Evolutionary conservation across 1,140 invertebrate genomes (phyloP), one percentile per base, ranked within the genome.

Genomic region (Pogonognathellus flavescens): DNA sequence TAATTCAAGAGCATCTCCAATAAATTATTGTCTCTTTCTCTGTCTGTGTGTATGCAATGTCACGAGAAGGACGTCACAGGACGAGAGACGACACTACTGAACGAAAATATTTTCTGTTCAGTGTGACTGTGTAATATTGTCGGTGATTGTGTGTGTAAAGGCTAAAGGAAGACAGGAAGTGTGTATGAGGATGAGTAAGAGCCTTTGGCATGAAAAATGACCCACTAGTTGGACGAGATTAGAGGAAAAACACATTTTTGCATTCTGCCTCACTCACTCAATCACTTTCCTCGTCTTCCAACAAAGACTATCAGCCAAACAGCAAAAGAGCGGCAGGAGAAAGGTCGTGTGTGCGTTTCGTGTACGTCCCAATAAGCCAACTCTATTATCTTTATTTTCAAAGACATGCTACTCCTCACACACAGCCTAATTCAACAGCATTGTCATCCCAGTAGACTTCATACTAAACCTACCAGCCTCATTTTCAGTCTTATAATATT

Each of bases 191-290:
- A 59, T 18, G 55, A 22, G 18, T 41, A 50, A n/a, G 52, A 9
- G 18, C 4, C 14, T 20, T 57, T 20, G 16, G 31, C 52, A 50
- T 83, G 82, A 83, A 83, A 66, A 83, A 83, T 83, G 82, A 49
- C 82, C 82, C 82, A 83, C 82, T 62, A 66, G 82, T 83, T 83
- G 82, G 82, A 31, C 11, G 25, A 62, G 82, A 83, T 82, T 53
- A 59, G 8, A 59, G 80, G 25, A 50, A 59, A 50, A 82, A 50
- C 14, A 82, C 18, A 82, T 25, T 66, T 83, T 83, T 83, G 81
- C 50, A 83, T 83, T 83, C 57, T 55, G 53, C 5, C 80, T 82
- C 80, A 82, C 53, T 52, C 80, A 57, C 53, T 57, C 53, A 13
- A 57, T 57, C 53, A 57, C 53, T 57, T n/a, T 57, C 11, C n/a